Evolutionary conservation across 1,140 invertebrate genomes (phyloP).

Genomic region (Caerostris extrusa): DNA sequence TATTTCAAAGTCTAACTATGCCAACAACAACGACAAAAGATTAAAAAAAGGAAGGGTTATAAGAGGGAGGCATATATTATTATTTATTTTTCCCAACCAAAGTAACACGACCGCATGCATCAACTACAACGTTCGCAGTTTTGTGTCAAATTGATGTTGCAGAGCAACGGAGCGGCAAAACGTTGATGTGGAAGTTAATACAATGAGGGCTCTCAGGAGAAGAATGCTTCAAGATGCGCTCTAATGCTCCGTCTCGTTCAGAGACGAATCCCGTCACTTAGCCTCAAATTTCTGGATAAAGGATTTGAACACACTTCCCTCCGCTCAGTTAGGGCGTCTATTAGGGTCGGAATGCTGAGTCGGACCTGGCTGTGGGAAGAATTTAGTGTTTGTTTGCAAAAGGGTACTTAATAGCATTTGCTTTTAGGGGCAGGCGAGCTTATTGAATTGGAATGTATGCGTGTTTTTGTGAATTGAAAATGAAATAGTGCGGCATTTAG

Average conservation of each 20-base stretch:
- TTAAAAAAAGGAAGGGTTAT: background rate
- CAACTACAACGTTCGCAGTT: background rate
- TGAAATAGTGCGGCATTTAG: too few relatives aligned
- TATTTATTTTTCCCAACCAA: background rate
- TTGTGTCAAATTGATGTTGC: conserved; percentile 50
- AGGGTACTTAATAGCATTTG: too few relatives aligned
- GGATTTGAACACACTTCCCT: background rate
- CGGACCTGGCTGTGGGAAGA: background rate
- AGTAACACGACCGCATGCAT: background rate
- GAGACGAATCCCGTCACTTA: background rate
- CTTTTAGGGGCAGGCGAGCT: too few relatives aligned
- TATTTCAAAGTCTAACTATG: too few relatives aligned
- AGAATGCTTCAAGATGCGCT: conserved; percentile 14
- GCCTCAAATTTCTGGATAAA: conserved; percentile 27
- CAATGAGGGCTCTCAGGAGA: conserved; percentile 45
- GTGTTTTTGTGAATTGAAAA: too few relatives aligned
- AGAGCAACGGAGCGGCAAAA: conserved; percentile 49
- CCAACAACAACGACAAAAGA: background rate
- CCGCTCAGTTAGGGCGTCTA: background rate
- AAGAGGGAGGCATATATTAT: background rate
- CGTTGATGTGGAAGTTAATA: conserved; percentile 37
- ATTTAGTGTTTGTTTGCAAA: conserved; percentile 6
- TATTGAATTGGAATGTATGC: too few relatives aligned
- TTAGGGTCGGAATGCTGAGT: background rate
- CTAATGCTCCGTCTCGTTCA: conserved; percentile 32